Base-by-base conservation (phyloP, 2,113 vertebrate genomes). In the Myodes glareolus region DNA sequence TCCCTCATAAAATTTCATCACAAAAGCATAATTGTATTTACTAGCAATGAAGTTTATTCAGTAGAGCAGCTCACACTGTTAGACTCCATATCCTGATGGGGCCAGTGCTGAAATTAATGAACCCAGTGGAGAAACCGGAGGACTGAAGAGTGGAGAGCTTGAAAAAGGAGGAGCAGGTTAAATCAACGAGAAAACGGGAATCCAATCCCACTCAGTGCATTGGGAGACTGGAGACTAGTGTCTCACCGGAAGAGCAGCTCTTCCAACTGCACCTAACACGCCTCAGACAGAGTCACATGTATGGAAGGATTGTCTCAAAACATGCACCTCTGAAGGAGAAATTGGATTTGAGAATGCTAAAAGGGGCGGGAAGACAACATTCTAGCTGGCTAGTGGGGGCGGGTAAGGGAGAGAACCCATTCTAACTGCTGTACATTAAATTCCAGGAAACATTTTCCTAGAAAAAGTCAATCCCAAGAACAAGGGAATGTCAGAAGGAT, bases 11-110 rank as follows among this genome's bases (percentile, higher is more conserved):
- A 94, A 84, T 85, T 90, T 82, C 92, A 47, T 65, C 80, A n/a
- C 90, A 92, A 89, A 94, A 95, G n/a, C 81, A 55, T 94, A 88
- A 47, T 90, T 94, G 36, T 68, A 75, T 90, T 91, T 90, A 92
- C 87, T 0, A 95, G 81, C 72, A 82, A 91, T 96, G 92, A 97
- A 94, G 52, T 78, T 50, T n/a, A 82, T 89, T 36, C 93, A 82
- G 91, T 94, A 45, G 94, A 90, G 75, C 10, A 78, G 88, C 42
- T 82, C 27, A 76, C n/a, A 8, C 33, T 89, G 29, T 47, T 92
- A 94, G 93, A 92, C 29, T 36, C 58, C 9, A 92, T 58, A n/a
- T n/a, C 68, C 92, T 39, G 11, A 68, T 29, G 91, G 85, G 17
- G 72, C 12, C 80, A 52, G 27, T 72, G 10, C 89, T 95, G 67